Evolutionary conservation across 2,888 invertebrate genomes (phyloP).

Genomic region (Neuroscelio doddi): DNA sequence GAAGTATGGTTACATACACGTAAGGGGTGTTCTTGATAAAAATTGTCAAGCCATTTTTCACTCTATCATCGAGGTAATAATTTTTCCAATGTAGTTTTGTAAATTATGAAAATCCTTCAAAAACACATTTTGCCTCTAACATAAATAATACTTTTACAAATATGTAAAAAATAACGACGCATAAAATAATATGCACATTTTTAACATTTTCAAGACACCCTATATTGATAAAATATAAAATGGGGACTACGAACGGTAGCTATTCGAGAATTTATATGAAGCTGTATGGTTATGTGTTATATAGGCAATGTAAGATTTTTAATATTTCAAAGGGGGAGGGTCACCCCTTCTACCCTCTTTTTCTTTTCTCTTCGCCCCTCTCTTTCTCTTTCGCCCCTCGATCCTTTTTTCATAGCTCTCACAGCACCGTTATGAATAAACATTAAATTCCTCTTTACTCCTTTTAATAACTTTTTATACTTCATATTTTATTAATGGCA

Average conservation of each 20-base stretch:
- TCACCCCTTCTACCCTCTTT: slow-evolving; percentile 18
- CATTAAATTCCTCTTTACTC: slow-evolving; percentile 55
- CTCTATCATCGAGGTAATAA: no score
- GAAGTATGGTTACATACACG: no score
- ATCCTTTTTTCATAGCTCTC: slow-evolving; percentile 53
- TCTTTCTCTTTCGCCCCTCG: no score
- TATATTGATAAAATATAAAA: slow-evolving; percentile 13
- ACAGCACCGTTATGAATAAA: slow-evolving; percentile 60
- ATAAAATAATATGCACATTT: no score
- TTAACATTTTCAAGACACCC: slow-evolving; percentile 13
- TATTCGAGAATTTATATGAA: slow-evolving; percentile 27
- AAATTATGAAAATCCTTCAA: no score
- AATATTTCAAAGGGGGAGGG: slow-evolving; percentile 22
- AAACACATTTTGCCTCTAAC: no score
- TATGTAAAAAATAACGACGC: no score
- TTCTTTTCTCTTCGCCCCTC: no score
- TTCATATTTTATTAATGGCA: slow-evolving; percentile 68
- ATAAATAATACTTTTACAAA: no score
- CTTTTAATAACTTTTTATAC: slow-evolving; percentile 56
- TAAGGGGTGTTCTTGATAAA: no score
- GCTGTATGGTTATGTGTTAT: slow-evolving; percentile 16
- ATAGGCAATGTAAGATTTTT: slow-evolving; percentile 37
- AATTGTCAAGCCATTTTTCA: no score
- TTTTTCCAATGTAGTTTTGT: no score
- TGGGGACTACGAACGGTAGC: slow-evolving; percentile 2